A percentile compares a stretch with the other conserved stretches of the same genome.
phyloP scores from a whole-genome alignment of 2,113 vertebrate species.

The Phrynosoma blainvillii region DNA sequence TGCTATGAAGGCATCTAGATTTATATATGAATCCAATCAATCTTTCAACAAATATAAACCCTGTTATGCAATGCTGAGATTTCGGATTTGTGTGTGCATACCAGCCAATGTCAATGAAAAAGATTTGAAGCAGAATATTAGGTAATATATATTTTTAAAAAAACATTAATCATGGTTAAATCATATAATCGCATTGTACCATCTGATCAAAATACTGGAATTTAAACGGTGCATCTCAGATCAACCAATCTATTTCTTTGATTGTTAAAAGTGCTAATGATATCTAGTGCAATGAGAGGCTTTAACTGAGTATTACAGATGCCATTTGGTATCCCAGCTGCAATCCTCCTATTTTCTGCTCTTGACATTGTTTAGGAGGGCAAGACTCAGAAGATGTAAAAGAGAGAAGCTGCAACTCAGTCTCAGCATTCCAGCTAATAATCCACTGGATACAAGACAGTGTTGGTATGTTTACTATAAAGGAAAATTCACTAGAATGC shows the following conservation, averaged over 20 bases:
- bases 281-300: slow-evolving; percentile 2
- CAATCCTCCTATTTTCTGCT: not conserved
- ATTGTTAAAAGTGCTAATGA: slow-evolving; percentile 14
- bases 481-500: not conserved
- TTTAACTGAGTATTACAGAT: not conserved
- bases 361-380: not conserved
- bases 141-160: not conserved
- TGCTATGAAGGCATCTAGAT: not conserved
- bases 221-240: not conserved
- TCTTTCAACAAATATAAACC: not conserved
- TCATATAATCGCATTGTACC: not conserved
- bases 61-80: not conserved
- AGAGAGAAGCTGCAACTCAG: not conserved
- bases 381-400: not conserved
- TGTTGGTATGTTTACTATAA: not conserved
- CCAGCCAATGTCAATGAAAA: not conserved
- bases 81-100: not conserved
- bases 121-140: not conserved
- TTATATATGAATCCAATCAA: not conserved
- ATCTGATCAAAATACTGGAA: not conserved
- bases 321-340: not conserved
- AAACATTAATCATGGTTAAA: not conserved
- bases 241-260: not conserved
- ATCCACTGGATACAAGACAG: not conserved
- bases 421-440: not conserved